Base-by-base conservation (phyloP, 2,113 vertebrate genomes). In the Stomatorhinus ivindoensis region DNA sequence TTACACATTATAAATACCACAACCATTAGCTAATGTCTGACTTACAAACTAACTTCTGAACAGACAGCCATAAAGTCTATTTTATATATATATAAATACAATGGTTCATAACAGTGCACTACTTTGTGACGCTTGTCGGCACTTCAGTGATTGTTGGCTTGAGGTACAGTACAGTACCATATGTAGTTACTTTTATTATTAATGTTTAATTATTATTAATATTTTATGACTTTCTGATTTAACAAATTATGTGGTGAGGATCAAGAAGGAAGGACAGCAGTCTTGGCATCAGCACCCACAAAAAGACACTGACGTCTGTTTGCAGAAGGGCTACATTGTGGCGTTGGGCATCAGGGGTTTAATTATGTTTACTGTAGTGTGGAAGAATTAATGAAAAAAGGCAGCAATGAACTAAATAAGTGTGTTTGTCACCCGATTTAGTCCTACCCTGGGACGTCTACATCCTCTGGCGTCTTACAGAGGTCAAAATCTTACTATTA, bases 401-500 rank as follows among this genome's bases (percentile, higher is more conserved):
- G 13, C 73, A 80, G 15, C 15, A 19, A 80, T 80, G 13, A 19
- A 42, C 73, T 80, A 13, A 65, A 11, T 27, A 27, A 31, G 3
- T 69, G 10, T 31, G n/a, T 27, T 69, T 69, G n/a, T 31, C 61
- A 31, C 10, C n/a, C 15, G 61, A 65, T n/a, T 65, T 11, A 17
- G 35, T 80, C 31, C 31, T 80, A 39, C 31, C 73, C 73, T 19
- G 73, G 35, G 35, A 42, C 73, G 19, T 80, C 73, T 80, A 80
- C 73, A 42, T 80, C 73, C 73, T 80, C 73, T 19, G 35, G 73
- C 35, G 8, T 80, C 35, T 80, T 42, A 80, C 73, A 42, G 35
- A 80, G 15, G 73, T 80, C 35, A 46, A 89, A 15, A 92, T 93
- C 97, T 96, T 96, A 99, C 98, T 90, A 93, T 96, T 91, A 99